These are phyloP conservation scores for Gari tellinella DNA, from an alignment of 2,888 invertebrate genomes.

Conservation along the genomic window DNA sequence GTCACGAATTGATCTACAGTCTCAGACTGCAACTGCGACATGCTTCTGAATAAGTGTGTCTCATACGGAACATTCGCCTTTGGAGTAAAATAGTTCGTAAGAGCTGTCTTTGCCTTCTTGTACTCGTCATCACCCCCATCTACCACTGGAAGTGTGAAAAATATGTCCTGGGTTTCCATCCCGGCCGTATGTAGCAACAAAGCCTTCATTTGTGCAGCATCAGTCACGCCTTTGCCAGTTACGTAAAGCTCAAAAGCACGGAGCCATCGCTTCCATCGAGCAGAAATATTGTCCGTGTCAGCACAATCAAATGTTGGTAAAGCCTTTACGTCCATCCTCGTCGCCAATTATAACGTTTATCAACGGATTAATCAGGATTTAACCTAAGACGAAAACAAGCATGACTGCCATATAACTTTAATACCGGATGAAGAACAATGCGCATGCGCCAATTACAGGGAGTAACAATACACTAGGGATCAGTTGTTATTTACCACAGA, in stretches of 20 bases:
- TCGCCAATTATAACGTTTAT: no score
- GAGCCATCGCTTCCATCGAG: conserved; percentile 31
- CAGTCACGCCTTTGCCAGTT: conserved; percentile 23
- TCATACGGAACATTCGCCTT: conserved; percentile 18
- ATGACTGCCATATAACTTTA: no score
- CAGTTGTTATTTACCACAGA: no score
- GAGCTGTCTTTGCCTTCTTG: background rate
- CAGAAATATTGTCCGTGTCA: background rate
- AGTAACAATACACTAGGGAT: no score
- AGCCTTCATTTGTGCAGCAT: conserved; percentile 25
- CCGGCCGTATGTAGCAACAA: conserved; percentile 39
- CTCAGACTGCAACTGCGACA: conserved; percentile 14
- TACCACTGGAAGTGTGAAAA: conserved; percentile 15
- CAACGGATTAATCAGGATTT: no score
- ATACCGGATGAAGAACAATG: no score
- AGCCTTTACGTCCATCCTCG: no score
- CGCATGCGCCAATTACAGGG: no score
- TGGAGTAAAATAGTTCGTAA: conserved; percentile 26
- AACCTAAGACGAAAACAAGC: no score
- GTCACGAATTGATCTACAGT: conserved; percentile 48
- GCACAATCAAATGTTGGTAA: background rate
- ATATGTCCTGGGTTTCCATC: conserved; percentile 27
- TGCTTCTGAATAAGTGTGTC: conserved; percentile 17
- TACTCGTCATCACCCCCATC: background rate
- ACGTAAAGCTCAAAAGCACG: conserved; percentile 34